Evolutionary conservation across 92 coral and sea anemone genomes (phyloP), one percentile per base, ranked within the genome.

Genomic region (Isaurus tuberculatus): DNA sequence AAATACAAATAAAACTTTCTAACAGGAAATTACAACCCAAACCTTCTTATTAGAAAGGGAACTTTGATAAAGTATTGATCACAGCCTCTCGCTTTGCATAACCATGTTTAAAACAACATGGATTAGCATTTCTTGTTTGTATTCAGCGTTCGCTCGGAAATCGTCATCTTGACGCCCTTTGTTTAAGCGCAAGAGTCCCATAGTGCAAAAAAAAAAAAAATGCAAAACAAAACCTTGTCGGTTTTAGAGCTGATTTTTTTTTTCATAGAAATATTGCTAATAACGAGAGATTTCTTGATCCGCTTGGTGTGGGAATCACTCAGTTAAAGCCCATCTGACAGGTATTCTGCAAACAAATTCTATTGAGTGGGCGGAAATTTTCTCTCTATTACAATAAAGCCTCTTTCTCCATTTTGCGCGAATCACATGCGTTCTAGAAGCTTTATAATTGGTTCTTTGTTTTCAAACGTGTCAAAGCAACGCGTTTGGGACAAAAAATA

Each of bases 371-470:
- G 91, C 88, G 91, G 91, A 87, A 77, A 28, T 85, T 70, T 87
- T 81, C 70, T 33, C 77, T 57, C 85, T 40, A 40, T 40, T 40
- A 40, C 66, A 32, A 48, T 87, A 87, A 87, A 78, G 86, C 83
- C 63, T 79, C 68, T 63, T 69, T 32, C 83, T 84, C 79, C 69
- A 75, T 64, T 83, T 55, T 85, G 85, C 69, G 64, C 87, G 84
- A 73, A 73, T 75, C 83, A 74, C 81, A 63, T 84, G 89, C 90
- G 42, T 83, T 86, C 80, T 72, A n/a, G 80, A 88, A 90, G 43
- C 82, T 83, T 73, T 73, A 74, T 85, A 88, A 92, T 92, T 92
- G 83, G 80, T 67, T 15, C 83, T 84, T 78, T 92, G 91, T 92
- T 92, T 75, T 42, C 13, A 51, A 65, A 88, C 87, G 95, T 92